Conservation (phyloP, 1,140 invertebrate genomes). For the Parapsyche elsis region DNA sequence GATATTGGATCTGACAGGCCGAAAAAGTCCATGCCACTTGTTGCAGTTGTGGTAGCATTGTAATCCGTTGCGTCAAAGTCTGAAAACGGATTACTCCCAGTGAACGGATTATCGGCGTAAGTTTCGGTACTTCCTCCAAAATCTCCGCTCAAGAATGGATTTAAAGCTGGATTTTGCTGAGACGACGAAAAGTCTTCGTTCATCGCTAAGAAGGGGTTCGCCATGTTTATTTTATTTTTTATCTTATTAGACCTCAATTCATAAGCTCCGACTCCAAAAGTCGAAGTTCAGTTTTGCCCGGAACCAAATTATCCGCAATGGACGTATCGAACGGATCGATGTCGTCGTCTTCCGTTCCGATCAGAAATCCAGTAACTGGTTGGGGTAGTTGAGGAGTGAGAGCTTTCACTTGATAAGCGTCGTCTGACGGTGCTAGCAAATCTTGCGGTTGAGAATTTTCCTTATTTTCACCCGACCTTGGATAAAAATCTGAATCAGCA, state of each 20-base stretch:
- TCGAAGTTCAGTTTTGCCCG: conserved; percentile 82
- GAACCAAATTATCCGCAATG: conserved; percentile 77
- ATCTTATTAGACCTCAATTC: conserved; percentile 59
- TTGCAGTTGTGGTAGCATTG: conserved; percentile 65
- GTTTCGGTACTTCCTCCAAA: conserved; percentile 59
- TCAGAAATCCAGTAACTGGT: conserved; percentile 53
- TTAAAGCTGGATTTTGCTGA: conserved; percentile 67
- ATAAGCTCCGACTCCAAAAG: conserved; percentile 79
- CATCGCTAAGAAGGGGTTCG: conserved; percentile 83
- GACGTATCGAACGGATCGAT: conserved; percentile 86
- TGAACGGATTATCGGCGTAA: conserved; percentile 71
- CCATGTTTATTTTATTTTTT: conserved; percentile 63
- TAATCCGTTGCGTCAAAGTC: conserved; percentile 69
- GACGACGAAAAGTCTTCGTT: conserved; percentile 70
- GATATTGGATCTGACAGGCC: conserved; percentile 59
- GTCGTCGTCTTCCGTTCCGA: conserved; percentile 62
- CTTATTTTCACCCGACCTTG: conserved; percentile 64
- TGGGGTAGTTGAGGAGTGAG: conserved; percentile 71
- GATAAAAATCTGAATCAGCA: conserved; percentile 70
- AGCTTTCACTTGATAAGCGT: conserved; percentile 74
- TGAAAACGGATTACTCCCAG: conserved; percentile 71
- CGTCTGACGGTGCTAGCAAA: conserved; percentile 69
- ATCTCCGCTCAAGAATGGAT: conserved; percentile 79
- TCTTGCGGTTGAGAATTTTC: conserved; percentile 59
- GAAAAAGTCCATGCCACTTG: conserved; percentile 64